A percentile compares a stretch with the other conserved stretches of the same genome.
phyloP scores from a whole-genome alignment of 2,113 vertebrate genomes.

The Bubalus kerabau region DNA sequence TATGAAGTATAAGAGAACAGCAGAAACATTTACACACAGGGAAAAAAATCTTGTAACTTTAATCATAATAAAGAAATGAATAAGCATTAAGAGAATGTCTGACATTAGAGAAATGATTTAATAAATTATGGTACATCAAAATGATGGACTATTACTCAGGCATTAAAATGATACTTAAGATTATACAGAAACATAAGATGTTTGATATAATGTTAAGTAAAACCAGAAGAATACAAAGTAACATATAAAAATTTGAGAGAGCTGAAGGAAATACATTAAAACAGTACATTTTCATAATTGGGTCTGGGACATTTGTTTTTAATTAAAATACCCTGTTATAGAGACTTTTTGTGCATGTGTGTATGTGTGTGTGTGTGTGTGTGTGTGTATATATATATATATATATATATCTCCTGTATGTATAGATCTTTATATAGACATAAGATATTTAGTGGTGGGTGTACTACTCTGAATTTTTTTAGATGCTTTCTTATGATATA shows the following conservation, averaged over 20 bases:
- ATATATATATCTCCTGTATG: background rate
- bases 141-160: slow-evolving; percentile 19
- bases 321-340: background rate
- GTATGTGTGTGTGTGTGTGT: too few relatives aligned
- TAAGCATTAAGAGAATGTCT: background rate
- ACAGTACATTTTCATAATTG: background rate
- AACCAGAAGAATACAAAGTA: slow-evolving; percentile 1
- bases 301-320: background rate
- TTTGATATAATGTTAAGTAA: slow-evolving; percentile 13
- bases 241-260: background rate
- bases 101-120: background rate
- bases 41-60: slow-evolving; percentile 15
- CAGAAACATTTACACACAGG: background rate
- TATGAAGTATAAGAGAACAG: background rate
- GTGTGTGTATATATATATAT: background rate
- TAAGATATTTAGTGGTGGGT: background rate
- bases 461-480: background rate
- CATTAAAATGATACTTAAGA: slow-evolving; percentile 41
- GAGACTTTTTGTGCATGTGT: background rate
- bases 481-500: background rate
- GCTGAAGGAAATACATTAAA: slow-evolving; percentile 2
- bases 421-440: background rate
- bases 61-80: background rate
- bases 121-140: slow-evolving; percentile 7
- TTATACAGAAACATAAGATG: background rate